Evolutionary conservation across 2,113 vertebrate genomes (phyloP).

Genomic region (Motacilla tschutschensis): DNA sequence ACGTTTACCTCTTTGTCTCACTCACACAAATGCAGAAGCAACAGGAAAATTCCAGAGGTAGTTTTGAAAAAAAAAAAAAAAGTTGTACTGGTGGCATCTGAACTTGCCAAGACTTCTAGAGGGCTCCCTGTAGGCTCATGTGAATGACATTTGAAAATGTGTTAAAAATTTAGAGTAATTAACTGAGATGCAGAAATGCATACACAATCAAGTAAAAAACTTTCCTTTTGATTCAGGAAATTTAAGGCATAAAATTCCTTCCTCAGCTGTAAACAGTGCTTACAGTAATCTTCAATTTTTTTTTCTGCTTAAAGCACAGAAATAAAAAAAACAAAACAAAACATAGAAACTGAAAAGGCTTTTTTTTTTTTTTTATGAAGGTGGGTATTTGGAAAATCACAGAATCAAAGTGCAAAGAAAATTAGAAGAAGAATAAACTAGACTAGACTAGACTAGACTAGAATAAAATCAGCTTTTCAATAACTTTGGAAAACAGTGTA

Average conservation of each 20-base stretch:
- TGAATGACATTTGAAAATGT: background rate
- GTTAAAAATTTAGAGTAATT: background rate
- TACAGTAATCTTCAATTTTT: background rate
- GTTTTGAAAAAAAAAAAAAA: background rate
- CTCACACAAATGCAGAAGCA: background rate
- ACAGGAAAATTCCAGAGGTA: background rate
- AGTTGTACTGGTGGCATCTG: background rate
- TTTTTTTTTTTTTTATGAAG: background rate
- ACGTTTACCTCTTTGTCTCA: background rate
- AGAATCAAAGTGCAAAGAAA: background rate
- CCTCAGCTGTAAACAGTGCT: background rate
- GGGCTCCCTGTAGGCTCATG: background rate
- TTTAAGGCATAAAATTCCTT: background rate
- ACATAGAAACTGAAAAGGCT: background rate
- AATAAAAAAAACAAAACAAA: background rate
- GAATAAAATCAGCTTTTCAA: background rate
- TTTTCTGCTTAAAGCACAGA: background rate
- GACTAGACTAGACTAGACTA: background rate
- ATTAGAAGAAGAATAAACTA: rapidly evolving
- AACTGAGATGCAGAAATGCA: background rate
- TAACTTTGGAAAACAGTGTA: background rate
- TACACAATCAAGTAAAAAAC: background rate
- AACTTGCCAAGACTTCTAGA: background rate
- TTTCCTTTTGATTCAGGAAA: background rate
- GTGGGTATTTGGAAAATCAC: background rate